phyloP scores from a whole-genome alignment of 2,888 invertebrate genomes.

The Allolobophora icterica region DNA sequence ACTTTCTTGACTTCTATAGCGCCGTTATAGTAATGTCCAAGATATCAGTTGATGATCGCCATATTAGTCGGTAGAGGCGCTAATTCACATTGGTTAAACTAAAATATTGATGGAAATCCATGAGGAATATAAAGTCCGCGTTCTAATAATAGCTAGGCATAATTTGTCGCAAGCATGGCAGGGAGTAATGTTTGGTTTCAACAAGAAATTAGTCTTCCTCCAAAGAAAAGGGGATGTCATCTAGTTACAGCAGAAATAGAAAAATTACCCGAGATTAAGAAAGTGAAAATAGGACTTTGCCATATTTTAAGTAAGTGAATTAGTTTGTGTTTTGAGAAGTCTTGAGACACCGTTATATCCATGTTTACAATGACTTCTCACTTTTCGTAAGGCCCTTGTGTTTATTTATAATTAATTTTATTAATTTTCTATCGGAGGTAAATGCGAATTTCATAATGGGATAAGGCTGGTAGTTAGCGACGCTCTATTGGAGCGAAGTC shows the following conservation, averaged over 20 bases:
- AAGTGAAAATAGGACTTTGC: conserved; percentile 92
- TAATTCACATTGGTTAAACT: not conserved
- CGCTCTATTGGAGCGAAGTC: too few relatives aligned
- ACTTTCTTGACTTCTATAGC: too few relatives aligned
- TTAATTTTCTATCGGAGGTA: too few relatives aligned
- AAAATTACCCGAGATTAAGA: conserved; percentile 88
- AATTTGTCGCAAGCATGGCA: not conserved
- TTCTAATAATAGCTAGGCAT: not conserved
- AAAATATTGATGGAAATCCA: not conserved
- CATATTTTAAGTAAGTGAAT: conserved; percentile 90
- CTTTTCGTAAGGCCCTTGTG: too few relatives aligned
- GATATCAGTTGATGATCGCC: not conserved
- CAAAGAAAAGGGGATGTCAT: conserved; percentile 95
- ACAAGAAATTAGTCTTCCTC: conserved; percentile 92
- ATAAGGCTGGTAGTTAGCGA: too few relatives aligned
- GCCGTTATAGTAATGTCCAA: too few relatives aligned
- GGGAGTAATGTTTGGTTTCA: conserved; percentile 94
- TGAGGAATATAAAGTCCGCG: not conserved
- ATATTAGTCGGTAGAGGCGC: not conserved
- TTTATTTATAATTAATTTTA: too few relatives aligned
- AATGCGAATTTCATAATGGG: too few relatives aligned
- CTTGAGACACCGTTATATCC: not conserved
- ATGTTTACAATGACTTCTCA: too few relatives aligned
- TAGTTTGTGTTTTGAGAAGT: not conserved
- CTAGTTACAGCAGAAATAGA: conserved; percentile 94